Base-by-base conservation (phyloP, 2,888 invertebrate genomes). In the Epicampocera succincta region DNA sequence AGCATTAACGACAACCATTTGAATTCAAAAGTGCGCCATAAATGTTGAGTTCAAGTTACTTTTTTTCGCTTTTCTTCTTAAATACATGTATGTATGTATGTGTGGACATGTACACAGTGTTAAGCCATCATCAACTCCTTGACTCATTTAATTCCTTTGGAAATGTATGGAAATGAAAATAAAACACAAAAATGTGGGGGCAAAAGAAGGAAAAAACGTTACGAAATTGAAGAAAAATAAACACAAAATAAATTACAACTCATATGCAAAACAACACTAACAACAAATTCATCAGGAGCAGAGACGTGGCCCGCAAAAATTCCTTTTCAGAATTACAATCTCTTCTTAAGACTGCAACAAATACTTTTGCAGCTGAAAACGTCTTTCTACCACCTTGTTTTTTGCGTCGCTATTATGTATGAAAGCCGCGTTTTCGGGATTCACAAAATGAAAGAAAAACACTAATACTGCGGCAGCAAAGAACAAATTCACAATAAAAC, bases 141-240 rank as follows among this genome's bases (percentile, higher is more conserved):
- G 77, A 71, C 69, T 78, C 74, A 71, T 78, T 74, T 82, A 78
- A 74, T 74, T 78, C 69, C 63, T 60, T 56, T 40, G 52, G 63
- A 72, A 60, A 66, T 69, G 48, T 58, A 75, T 40, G 46, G 40
- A 46, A 65, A 75, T 50, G 73, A 65, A 69, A 74, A 77, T 63
- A 48, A 77, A 44, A 54, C 13, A 76, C 8, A 44, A 68, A 52
- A 48, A 25, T 33, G 33, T 33, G 9, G 1, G 6, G 29, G 6
- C 6, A 29, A 12, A 3, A 12, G 4, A 48, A 42, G 63, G 65
- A 74, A 42, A 11, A 72, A 61, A 73, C 66, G 44, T 46, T 77
- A 74, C 33, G 66, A 75, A 83, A 84, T 80, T 81, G 66, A 84
- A 82, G 75, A 84, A 76, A 84, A 76, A 83, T 72, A 84, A 84